Percentiles rank a stretch among this genome's conserved stretches.
These are phyloP conservation scores for Bacillus rossius DNA, from an alignment of 1,140 invertebrate species.

Conservation along the genomic window DNA sequence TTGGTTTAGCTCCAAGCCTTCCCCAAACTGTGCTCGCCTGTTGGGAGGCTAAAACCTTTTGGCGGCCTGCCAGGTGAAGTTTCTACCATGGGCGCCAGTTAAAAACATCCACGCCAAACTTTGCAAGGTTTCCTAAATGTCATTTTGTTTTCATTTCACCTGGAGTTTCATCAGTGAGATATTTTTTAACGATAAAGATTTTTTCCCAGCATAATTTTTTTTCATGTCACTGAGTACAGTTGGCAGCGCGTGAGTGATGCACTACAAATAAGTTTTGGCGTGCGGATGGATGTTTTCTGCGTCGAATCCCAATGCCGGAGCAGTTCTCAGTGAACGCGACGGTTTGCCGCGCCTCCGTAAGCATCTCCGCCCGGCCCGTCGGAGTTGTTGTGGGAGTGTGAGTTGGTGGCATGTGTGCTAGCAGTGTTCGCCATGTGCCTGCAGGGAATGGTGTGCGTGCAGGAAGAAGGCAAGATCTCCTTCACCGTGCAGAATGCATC, in stretches of 20 bases:
- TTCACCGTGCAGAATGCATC: too few relatives aligned
- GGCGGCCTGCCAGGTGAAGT: conserved; percentile 7
- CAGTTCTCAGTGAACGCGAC: background rate
- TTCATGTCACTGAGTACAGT: background rate
- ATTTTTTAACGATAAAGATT: background rate
- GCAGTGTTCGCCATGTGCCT: conserved; percentile 20
- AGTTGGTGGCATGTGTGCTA: background rate
- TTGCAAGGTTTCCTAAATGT: background rate
- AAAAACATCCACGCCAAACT: background rate
- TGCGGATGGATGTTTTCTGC: background rate
- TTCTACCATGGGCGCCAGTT: background rate
- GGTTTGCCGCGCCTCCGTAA: background rate
- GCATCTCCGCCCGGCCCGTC: background rate
- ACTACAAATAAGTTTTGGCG: background rate
- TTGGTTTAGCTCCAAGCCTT: conserved; percentile 14
- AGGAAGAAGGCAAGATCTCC: conserved; percentile 31
- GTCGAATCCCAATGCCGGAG: background rate
- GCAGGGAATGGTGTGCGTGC: conserved; percentile 38
- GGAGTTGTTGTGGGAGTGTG: background rate
- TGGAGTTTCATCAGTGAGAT: background rate
- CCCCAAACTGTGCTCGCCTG: conserved; percentile 12
- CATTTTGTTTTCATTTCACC: background rate
- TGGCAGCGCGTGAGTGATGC: background rate
- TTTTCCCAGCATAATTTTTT: background rate
- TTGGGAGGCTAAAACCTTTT: conserved; percentile 5